phyloP scores from a whole-genome alignment of 2,113 vertebrate species.

The Maccullochella peelii region DNA sequence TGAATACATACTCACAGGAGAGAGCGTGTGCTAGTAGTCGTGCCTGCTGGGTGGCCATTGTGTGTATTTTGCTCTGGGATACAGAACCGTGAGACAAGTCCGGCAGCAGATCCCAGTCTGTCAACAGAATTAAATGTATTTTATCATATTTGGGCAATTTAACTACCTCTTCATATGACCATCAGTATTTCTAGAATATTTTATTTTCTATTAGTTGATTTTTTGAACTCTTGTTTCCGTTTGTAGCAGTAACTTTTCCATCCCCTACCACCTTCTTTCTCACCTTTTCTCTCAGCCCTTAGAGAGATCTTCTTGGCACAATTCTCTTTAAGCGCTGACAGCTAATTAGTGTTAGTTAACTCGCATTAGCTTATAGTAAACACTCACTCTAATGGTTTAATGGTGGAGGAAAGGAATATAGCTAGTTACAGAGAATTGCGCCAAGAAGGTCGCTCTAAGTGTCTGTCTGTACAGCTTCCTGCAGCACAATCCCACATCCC shows the following conservation, averaged over 20 bases:
- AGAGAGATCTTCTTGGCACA: background rate
- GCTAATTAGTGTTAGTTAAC: background rate
- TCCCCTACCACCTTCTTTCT: background rate
- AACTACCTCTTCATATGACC: background rate
- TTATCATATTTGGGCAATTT: background rate
- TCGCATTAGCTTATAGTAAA: background rate
- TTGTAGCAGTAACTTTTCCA: background rate
- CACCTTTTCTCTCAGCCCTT: background rate
- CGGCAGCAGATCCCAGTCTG: slow-evolving; percentile 89
- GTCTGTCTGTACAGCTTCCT: background rate
- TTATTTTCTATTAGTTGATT: background rate
- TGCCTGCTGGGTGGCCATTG: slow-evolving; percentile 84
- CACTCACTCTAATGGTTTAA: too few relatives aligned
- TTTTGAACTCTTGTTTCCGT: background rate
- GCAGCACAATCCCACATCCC: too few relatives aligned
- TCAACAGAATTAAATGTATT: slow-evolving; percentile 25
- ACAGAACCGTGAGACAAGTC: slow-evolving; percentile 87
- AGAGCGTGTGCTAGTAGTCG: slow-evolving; percentile 87
- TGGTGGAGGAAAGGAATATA: background rate
- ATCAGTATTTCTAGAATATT: background rate
- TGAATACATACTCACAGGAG: slow-evolving; percentile 85
- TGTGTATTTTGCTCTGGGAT: slow-evolving; percentile 84
- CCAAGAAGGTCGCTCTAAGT: background rate
- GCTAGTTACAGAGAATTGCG: background rate
- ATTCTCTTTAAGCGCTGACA: background rate